These are phyloP conservation scores for Gymnothorax reevesii DNA, from an alignment of 2,797 vertebrate species.

Conservation along the genomic window DNA sequence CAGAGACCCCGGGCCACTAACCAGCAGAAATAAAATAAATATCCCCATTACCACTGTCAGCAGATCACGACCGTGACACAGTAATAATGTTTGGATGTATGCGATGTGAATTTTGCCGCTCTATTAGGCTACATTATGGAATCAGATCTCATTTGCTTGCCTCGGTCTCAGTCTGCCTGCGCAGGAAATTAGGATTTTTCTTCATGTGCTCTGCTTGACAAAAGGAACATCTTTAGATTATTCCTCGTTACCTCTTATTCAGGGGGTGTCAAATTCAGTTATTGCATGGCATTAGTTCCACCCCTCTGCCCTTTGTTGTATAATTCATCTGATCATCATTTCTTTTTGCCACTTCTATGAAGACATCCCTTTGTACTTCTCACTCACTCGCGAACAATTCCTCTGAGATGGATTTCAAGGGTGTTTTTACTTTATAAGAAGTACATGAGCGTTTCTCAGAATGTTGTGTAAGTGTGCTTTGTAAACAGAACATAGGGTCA, in stretches of 20 bases:
- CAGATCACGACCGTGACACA: neutral
- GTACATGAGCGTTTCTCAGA: neutral
- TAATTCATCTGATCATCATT: neutral
- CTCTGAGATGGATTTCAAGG: neutral
- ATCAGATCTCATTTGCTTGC: neutral
- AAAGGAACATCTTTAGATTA: neutral
- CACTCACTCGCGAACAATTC: neutral
- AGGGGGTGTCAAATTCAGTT: neutral
- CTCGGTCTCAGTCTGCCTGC: neutral
- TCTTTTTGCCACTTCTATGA: too few species aligned
- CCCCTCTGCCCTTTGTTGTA: neutral
- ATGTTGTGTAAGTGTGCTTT: neutral
- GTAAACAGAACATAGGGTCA: neutral
- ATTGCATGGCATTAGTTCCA: neutral
- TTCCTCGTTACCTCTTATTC: neutral
- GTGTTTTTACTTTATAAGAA: neutral
- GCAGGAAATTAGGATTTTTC: neutral
- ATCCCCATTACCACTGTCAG: neutral
- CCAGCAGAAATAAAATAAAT: constrained; percentile 11
- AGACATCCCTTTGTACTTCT: neutral
- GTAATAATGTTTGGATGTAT: neutral
- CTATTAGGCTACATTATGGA: neutral
- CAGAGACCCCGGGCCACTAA: constrained; percentile 19
- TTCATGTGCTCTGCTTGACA: neutral
- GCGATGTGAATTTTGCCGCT: neutral